Evolutionary conservation across 2,113 vertebrate genomes (phyloP), one percentile per base, ranked within the genome.

Genomic region (Perca schrenkii): DNA sequence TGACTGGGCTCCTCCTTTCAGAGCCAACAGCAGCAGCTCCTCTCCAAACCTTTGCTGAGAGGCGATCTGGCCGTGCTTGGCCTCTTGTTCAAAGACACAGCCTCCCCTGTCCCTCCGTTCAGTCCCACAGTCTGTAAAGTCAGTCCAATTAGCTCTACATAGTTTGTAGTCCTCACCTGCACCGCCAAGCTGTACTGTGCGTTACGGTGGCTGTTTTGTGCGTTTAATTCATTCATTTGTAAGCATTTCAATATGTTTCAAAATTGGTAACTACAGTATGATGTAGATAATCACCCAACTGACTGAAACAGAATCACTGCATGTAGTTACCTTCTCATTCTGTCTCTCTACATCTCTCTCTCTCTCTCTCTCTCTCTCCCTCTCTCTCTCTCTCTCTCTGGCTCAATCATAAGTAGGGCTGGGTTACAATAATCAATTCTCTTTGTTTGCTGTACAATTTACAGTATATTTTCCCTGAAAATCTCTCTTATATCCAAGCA

Each of bases 11-110:
- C 60, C 63, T 87, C 80, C 52, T 87, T 86, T 88, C 80, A 72
- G 84, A 88, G 92, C 93, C 92, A 93, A 90, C 71, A 77, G 81
- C 83, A 81, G 73, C 86, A 79, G 88, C 25, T 87, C 71, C 82
- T 74, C 80, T 88, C 76, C 86, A 86, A 89, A 90, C 74, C 80
- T 89, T 87, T 72, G 31, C 73, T 60, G 67, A 81, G 82, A 81
- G 64, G 80, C 43, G 58, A 83, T 87, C 88, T 87, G 85, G 80
- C 83, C 61, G 72, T 34, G 82, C 53, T 91, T 86, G 77, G 86
- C 84, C 68, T 69, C 79, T 75, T 80, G 72, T 75, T 86, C 54
- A 77, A 74, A 86, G 80, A 28, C 75, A 57, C 74, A 28, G 77
- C 70, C 72, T 36, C 50, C 65, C 52, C 47, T 1, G 28, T 58